Base-by-base conservation (phyloP, 2,797 vertebrate species). In the Sphaeramia orbicularis region DNA sequence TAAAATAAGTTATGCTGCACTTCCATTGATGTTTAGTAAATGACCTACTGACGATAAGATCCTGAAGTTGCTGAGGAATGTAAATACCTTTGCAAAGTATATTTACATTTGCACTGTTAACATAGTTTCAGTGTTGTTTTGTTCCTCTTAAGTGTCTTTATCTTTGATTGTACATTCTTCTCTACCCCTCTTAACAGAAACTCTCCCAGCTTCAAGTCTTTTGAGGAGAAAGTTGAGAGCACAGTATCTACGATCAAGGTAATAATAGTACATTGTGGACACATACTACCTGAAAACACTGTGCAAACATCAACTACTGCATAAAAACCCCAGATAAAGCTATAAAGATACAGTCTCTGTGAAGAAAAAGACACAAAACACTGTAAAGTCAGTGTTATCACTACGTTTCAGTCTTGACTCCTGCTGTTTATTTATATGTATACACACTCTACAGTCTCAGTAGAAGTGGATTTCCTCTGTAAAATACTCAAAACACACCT, bases 201-300 rank as follows among this genome's bases (percentile, higher is more conserved):
- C 94, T 98, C 97, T 19, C 94, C 96, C 84, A 97, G 97, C 84
- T 99, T 99, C 90, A 98, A 93, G 86, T 96, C 97, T 0, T 99
- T 99, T 92, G 98, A 99, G 85, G 98, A 99, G 85, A 98, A 96
- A 90, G 95, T 99, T 80, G 97, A 99, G 90, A 98, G 66, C 35
- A 99, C 98, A 41, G 97, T 99, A 76, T 94, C 96, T 66, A 96
- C 83, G 76, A 94, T 99, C 81, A 99, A 98, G 97, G 98, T 99
- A 75, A 76, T 57, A 30, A 7, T 38, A 14, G 12, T 6, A 49
- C 9, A 10, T 8, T 6, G 10, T 16, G 12, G 30, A 16, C 24
- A 57, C 4, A 24, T 7, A n/a, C 11, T 7, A 48, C 19, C 11
- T 41, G 38, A 6, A 41, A 21, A 38, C 21, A 13, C 18, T 10